Evolutionary conservation across 1,140 invertebrate species (phyloP).

Genomic region (Steinernema feltiae): DNA sequence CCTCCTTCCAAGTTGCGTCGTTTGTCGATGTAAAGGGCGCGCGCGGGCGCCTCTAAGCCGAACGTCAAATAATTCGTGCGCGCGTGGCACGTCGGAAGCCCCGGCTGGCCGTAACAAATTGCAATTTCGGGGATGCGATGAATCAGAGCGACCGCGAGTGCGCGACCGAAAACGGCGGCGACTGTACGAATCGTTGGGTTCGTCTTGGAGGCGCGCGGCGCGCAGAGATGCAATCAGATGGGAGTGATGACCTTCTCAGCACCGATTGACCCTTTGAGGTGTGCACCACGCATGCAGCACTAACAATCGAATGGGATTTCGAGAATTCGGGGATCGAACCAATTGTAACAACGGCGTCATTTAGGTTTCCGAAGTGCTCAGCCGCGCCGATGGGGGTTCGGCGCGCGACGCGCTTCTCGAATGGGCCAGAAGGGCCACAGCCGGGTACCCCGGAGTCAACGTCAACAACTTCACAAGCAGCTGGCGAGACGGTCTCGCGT

Average conservation of each 20-base stretch:
- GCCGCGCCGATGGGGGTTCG: constrained; percentile 73
- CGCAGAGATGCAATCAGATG: not conserved
- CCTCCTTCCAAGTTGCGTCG: not conserved
- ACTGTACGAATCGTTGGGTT: not conserved
- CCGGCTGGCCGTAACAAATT: not conserved
- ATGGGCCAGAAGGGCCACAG: constrained; percentile 82
- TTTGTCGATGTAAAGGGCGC: not conserved
- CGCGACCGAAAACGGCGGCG: constrained; percentile 15
- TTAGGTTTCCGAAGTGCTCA: constrained; percentile 94
- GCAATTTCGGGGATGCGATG: not conserved
- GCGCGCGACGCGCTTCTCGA: constrained; percentile 86
- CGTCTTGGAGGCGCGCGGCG: not conserved
- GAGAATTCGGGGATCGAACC: not conserved
- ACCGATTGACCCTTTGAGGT: constrained; percentile 9
- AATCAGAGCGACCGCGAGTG: constrained; percentile 7
- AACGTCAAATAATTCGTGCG: not conserved
- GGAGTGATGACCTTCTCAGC: constrained; percentile 1
- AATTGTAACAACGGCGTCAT: constrained; percentile 55
- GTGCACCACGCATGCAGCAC: not conserved
- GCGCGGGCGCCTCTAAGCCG: not conserved
- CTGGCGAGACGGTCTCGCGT: constrained; percentile 95
- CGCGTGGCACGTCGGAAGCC: not conserved
- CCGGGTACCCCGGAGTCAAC: constrained; percentile 89
- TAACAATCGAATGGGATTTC: not conserved
- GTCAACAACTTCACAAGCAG: constrained; percentile 90